These are phyloP conservation scores for Meteorus sp. DNA, from an alignment of 1,140 invertebrate species.

Conservation along the genomic window DNA sequence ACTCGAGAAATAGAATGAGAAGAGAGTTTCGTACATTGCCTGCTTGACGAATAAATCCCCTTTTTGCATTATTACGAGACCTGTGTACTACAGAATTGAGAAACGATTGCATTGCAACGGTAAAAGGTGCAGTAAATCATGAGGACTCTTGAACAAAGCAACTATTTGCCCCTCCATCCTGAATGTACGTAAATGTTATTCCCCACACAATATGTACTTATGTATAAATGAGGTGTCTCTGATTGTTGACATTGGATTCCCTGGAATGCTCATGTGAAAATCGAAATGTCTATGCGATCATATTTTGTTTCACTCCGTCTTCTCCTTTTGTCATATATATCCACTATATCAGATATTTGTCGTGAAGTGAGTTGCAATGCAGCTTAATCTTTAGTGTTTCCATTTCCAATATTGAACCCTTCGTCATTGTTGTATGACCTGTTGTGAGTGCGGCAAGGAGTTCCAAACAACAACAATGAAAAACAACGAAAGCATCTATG, in stretches of 20 bases:
- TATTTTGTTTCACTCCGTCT: constrained; percentile 2
- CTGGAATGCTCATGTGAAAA: constrained; percentile 19
- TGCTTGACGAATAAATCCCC: no score
- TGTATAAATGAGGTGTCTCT: constrained; percentile 43
- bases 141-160: neutral
- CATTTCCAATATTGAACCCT: no score
- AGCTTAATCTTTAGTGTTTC: no score
- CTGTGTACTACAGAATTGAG: neutral
- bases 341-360: no score
- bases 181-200: no score
- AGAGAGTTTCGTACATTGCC: constrained; percentile 57
- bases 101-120: constrained; percentile 5
- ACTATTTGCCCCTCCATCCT: constrained; percentile 8
- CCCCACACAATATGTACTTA: constrained; percentile 22
- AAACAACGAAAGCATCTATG: no score
- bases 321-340: constrained; percentile 11
- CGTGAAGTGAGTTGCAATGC: no score
- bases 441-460: no score
- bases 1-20: constrained; percentile 58
- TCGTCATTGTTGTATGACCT: no score
- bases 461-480: no score
- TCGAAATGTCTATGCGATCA: no score
- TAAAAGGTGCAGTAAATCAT: neutral
- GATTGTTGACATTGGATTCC: constrained; percentile 46
- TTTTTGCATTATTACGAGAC: no score